A percentile compares a stretch with the other conserved stretches of the same genome.
These are phyloP conservation scores for Harpegnathos saltator DNA, from an alignment of 1,140 invertebrate species.

Conservation along the genomic window DNA sequence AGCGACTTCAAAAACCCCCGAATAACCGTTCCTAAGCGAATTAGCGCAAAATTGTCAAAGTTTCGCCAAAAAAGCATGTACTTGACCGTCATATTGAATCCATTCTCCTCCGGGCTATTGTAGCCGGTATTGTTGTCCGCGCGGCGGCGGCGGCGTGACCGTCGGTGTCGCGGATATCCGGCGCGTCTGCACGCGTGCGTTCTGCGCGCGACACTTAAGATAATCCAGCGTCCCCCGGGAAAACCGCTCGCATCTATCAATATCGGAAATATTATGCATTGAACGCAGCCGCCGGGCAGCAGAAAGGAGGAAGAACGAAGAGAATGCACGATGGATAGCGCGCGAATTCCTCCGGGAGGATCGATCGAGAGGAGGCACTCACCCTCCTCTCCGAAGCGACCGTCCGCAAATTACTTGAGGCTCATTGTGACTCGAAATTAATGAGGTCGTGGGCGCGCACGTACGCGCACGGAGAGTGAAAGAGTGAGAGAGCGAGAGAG, in stretches of 20 bases:
- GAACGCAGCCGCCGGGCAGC: conserved; percentile 49
- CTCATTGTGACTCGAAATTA: conserved; percentile 59
- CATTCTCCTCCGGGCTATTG: too few species aligned
- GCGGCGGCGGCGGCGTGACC: too few species aligned
- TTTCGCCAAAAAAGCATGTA: too few species aligned
- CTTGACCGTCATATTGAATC: too few species aligned
- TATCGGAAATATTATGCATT: conserved; percentile 60
- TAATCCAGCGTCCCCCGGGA: conserved; percentile 44
- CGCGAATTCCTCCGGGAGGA: conserved; percentile 51
- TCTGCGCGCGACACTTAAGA: conserved; percentile 38
- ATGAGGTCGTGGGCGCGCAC: conserved; percentile 52
- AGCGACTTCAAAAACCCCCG: too few species aligned
- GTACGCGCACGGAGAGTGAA: conserved; percentile 37
- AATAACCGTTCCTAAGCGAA: too few species aligned
- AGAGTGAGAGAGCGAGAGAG: conserved; percentile 56
- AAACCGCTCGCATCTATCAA: conserved; percentile 59
- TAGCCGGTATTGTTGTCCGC: conserved; percentile 46
- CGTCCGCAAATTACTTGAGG: conserved; percentile 60
- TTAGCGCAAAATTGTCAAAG: too few species aligned
- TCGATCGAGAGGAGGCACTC: conserved; percentile 33
- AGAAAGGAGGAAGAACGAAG: conserved; percentile 57
- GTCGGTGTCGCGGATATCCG: too few species aligned
- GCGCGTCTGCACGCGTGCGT: conserved; percentile 18
- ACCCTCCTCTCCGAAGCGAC: conserved; percentile 54
- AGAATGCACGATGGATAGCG: conserved; percentile 57